phyloP scores from a whole-genome alignment of 2,888 invertebrate species.

The Celastrina argiolus region DNA sequence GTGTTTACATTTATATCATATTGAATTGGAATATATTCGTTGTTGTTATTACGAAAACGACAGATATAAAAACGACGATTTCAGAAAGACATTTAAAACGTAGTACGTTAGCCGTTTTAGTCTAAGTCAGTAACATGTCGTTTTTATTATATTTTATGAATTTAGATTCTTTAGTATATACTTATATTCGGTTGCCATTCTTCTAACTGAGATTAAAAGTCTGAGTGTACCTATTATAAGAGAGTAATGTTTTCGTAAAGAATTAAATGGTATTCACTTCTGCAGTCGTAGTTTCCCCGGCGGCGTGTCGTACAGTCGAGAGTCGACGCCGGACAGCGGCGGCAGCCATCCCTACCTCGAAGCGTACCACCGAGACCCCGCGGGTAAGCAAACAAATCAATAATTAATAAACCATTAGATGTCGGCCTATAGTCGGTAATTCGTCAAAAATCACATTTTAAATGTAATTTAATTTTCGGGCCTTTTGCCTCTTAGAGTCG shows the following conservation, averaged over 20 bases:
- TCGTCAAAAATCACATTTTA: too few species aligned
- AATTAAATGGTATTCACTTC: conserved; percentile 24
- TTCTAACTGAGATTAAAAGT: not conserved
- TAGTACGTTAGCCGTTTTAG: too few species aligned
- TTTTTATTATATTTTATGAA: not conserved
- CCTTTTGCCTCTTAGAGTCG: too few species aligned
- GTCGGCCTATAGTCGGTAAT: too few species aligned
- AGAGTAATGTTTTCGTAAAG: not conserved
- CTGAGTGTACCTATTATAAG: not conserved
- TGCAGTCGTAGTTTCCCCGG: conserved; percentile 80
- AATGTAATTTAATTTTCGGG: too few species aligned
- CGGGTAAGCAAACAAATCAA: conserved; percentile 82
- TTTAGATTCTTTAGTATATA: not conserved
- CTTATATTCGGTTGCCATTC: not conserved
- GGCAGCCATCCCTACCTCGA: conserved; percentile 91
- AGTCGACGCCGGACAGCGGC: conserved; percentile 93
- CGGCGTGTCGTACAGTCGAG: conserved; percentile 87
- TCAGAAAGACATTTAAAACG: too few species aligned
- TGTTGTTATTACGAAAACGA: too few species aligned
- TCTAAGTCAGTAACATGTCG: not conserved
- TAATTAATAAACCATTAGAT: too few species aligned
- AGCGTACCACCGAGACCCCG: conserved; percentile 88
- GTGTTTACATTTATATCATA: too few species aligned
- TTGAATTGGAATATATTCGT: too few species aligned
- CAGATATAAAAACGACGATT: too few species aligned